phyloP scores from a whole-genome alignment of 2,797 vertebrate genomes.

The Cynopterus sphinx region DNA sequence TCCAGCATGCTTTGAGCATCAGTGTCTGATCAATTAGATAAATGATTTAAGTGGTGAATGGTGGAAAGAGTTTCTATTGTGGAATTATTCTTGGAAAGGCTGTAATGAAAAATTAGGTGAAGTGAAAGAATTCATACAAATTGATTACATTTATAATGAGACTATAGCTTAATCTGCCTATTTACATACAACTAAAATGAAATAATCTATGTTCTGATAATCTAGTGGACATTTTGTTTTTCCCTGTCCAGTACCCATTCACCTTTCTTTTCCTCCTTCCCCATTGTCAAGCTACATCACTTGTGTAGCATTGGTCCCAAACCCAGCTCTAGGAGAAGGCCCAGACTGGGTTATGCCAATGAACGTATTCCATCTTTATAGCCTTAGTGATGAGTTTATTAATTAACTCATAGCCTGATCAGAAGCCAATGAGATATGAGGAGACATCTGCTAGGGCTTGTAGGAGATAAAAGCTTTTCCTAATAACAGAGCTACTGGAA shows the following conservation, averaged over 20 bases:
- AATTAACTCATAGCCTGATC: neutral
- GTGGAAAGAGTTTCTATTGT: neutral
- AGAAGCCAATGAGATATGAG: neutral
- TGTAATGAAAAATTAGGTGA: conserved; percentile 19
- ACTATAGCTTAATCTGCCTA: neutral
- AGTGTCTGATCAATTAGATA: neutral
- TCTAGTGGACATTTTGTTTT: neutral
- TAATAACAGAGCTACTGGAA: neutral
- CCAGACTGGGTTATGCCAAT: neutral
- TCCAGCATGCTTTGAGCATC: neutral
- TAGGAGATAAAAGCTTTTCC: neutral
- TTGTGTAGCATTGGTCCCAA: neutral
- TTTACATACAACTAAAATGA: neutral
- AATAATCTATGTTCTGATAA: neutral
- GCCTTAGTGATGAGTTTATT: neutral
- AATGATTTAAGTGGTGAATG: neutral
- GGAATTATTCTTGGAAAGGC: neutral
- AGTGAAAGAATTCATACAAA: neutral
- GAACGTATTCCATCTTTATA: neutral
- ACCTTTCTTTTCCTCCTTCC: neutral
- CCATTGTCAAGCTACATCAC: neutral
- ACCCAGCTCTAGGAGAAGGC: neutral
- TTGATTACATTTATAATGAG: conserved; percentile 4
- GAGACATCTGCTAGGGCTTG: neutral
- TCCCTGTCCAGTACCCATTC: neutral